A percentile compares a stretch with the other conserved stretches of the same genome.
Evolutionary conservation across 2,888 invertebrate species (phyloP).

Genomic region (Platycheirus albimanus): DNA sequence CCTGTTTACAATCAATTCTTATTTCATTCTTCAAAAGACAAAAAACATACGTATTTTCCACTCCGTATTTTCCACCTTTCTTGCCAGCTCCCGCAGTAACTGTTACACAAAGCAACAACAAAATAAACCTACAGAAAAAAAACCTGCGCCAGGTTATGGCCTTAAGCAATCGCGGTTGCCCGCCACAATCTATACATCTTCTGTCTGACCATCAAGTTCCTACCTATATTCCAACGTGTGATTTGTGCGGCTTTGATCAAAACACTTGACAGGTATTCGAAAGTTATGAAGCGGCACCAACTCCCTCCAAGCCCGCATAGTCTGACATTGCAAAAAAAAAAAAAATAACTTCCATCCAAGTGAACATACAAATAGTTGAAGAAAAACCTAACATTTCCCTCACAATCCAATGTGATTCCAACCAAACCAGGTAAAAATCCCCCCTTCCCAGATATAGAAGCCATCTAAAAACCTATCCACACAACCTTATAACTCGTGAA

Average conservation of each 20-base stretch:
- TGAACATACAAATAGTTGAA: conserved; percentile 30
- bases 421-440: conserved; percentile 10
- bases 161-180: no score
- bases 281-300: conserved; percentile 56
- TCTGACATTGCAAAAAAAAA: conserved; percentile 1
- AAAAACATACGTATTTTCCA: neutral
- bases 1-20: no score
- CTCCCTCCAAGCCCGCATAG: conserved; percentile 15
- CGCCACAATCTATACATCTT: conserved; percentile 27
- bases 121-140: neutral
- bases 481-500: conserved; percentile 25
- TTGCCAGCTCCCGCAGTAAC: neutral
- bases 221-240: conserved; percentile 17
- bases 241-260: conserved; percentile 64
- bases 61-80: neutral
- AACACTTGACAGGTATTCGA: conserved; percentile 62
- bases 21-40: no score
- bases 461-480: neutral
- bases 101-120: neutral
- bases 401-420: conserved; percentile 46
- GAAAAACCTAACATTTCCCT: conserved; percentile 41
- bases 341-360: conserved; percentile 22
- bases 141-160: neutral
- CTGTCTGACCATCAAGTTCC: conserved; percentile 48
- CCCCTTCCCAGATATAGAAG: neutral